phyloP scores from a whole-genome alignment of 2,113 vertebrate genomes.

The Ageneiosus marmoratus region DNA sequence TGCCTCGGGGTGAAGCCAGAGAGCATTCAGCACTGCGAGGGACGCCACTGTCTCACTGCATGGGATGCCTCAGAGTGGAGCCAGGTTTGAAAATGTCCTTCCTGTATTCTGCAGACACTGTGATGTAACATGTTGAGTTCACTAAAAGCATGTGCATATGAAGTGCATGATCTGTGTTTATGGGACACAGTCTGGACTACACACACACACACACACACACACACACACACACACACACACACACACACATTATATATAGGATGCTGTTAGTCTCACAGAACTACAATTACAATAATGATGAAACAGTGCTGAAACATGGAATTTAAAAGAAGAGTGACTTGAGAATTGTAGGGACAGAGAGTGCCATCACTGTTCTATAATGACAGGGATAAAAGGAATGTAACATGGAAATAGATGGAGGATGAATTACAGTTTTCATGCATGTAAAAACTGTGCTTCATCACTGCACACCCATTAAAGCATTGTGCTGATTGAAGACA shows the following conservation, averaged over 20 bases:
- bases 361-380: background rate
- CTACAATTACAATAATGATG: background rate
- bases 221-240: too few relatives aligned
- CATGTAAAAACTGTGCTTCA: background rate
- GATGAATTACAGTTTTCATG: background rate
- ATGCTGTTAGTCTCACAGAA: background rate
- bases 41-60: constrained; percentile 83
- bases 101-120: background rate
- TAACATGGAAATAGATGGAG: background rate
- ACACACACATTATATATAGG: too few relatives aligned
- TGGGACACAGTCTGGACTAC: background rate
- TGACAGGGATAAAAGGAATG: background rate
- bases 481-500: background rate
- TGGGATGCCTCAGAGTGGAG: constrained; percentile 98
- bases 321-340: background rate
- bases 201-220: too few relatives aligned
- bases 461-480: background rate
- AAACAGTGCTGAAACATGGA: background rate
- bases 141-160: background rate
- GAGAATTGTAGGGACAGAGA: background rate
- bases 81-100: constrained; percentile 72
- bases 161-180: background rate
- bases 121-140: background rate
- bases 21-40: constrained; percentile 83
- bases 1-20: constrained; percentile 83